These are phyloP conservation scores for Notechis scutatus DNA, from an alignment of 2,113 vertebrate species.

Conservation along the genomic window DNA sequence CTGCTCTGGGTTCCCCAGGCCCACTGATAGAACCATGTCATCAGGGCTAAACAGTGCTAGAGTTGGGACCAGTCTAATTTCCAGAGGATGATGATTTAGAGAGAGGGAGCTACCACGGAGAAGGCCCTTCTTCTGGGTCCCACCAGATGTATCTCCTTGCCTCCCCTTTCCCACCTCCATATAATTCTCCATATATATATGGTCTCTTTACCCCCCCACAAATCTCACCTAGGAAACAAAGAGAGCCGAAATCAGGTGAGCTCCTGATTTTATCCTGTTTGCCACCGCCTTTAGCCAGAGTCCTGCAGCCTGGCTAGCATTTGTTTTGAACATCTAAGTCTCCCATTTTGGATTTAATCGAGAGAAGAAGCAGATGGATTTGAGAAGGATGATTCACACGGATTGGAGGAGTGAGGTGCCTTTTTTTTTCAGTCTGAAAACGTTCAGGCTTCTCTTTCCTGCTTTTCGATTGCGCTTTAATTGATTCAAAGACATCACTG, in stretches of 20 bases:
- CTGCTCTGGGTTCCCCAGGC: no score
- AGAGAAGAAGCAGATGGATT: background rate
- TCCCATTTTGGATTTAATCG: background rate
- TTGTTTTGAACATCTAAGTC: background rate
- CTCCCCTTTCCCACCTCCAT: conserved; percentile 37
- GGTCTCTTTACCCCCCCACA: no score
- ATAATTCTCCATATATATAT: conserved; percentile 45
- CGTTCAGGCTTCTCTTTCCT: background rate
- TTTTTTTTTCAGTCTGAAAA: background rate
- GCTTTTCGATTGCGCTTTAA: no score
- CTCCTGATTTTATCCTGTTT: background rate
- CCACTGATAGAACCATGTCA: no score
- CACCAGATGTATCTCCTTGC: no score
- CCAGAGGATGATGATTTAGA: no score
- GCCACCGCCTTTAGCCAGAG: background rate
- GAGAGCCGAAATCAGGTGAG: background rate
- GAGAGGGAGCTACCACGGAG: no score
- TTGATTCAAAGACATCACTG: background rate
- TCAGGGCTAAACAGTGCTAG: no score
- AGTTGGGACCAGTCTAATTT: no score
- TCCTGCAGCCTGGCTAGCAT: background rate
- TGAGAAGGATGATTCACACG: background rate
- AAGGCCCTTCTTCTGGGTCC: no score
- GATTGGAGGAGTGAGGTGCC: background rate
- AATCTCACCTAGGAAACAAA: accelerated